Percentiles rank a stretch among this genome's conserved stretches.
These are phyloP conservation scores for Anabas testudineus DNA, from an alignment of 2,797 vertebrate genomes.

Conservation along the genomic window DNA sequence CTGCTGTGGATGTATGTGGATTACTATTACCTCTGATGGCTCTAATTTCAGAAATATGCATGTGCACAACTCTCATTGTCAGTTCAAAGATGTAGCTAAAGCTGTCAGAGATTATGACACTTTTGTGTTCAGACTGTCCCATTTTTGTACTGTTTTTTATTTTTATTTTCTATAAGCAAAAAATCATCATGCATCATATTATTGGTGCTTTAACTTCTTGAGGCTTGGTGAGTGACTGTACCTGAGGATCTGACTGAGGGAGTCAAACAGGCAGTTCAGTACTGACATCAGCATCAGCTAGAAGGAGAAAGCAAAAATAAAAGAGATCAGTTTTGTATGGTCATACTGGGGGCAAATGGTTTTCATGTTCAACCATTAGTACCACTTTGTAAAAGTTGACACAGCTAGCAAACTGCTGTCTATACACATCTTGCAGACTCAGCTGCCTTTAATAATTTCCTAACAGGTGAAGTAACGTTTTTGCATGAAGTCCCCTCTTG, in stretches of 20 bases:
- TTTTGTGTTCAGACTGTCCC: too few relatives aligned
- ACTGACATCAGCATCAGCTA: constrained; percentile 88
- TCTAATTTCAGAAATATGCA: not conserved
- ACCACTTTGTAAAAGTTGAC: too few relatives aligned
- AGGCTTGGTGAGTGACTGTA: constrained; percentile 42
- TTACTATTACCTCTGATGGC: constrained; percentile 14
- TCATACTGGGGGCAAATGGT: not conserved
- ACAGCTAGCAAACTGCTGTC: too few relatives aligned
- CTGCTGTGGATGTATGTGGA: constrained; percentile 8
- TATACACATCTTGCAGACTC: too few relatives aligned
- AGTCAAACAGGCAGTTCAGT: constrained; percentile 85
- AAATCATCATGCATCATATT: not conserved
- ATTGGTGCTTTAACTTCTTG: too few relatives aligned
- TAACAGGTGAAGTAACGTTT: constrained; percentile 3
- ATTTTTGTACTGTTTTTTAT: too few relatives aligned
- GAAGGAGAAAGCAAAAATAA: constrained; percentile 23
- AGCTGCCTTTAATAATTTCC: too few relatives aligned
- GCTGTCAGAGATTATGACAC: too few relatives aligned
- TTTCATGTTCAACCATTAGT: not conserved
- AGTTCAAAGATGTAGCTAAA: too few relatives aligned
- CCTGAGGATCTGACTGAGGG: constrained; percentile 85
- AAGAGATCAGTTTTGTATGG: not conserved
- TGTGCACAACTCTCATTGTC: not conserved
- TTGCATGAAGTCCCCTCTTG: not conserved
- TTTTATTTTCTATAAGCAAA: not conserved